These are phyloP conservation scores for Drosophila melanosoma DNA, from an alignment of 2,888 invertebrate species.

Conservation along the genomic window DNA sequence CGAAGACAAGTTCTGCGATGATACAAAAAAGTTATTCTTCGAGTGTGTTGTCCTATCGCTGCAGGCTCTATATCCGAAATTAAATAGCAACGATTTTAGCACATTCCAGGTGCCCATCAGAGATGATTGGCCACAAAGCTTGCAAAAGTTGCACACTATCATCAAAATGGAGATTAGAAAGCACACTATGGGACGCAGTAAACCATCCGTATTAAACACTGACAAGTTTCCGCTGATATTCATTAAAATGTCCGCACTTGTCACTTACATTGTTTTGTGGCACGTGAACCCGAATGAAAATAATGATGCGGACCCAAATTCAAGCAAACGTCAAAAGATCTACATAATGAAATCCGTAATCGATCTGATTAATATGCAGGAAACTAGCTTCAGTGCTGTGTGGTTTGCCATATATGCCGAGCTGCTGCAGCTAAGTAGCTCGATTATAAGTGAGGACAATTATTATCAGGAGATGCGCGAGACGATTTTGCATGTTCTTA, in stretches of 20 bases:
- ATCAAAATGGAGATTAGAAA: conserved; percentile 79
- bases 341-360: conserved; percentile 74
- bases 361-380: conserved; percentile 52
- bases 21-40: conserved; percentile 76
- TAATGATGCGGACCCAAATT: not conserved
- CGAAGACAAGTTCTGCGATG: conserved; percentile 71
- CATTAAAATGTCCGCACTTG: conserved; percentile 74
- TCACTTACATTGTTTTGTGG: conserved; percentile 80
- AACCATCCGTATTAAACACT: conserved; percentile 50
- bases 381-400: conserved; percentile 71
- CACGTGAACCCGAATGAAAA: conserved; percentile 38
- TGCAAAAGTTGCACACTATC: conserved; percentile 74
- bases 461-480: conserved; percentile 73
- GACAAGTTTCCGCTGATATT: conserved; percentile 69
- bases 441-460: conserved; percentile 73
- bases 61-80: conserved; percentile 77
- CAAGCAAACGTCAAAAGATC: conserved; percentile 63
- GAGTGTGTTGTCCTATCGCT: conserved; percentile 67
- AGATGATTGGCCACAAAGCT: conserved; percentile 72
- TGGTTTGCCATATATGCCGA: conserved; percentile 82
- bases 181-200: conserved; percentile 57
- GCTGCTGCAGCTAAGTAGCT: conserved; percentile 63
- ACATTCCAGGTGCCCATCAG: conserved; percentile 64
- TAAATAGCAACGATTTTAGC: conserved; percentile 64
- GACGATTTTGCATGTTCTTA: conserved; percentile 55